A percentile compares a stretch with the other conserved stretches of the same genome.
phyloP scores from a whole-genome alignment of 1,140 invertebrate genomes.

The Heterodera schachtii region DNA sequence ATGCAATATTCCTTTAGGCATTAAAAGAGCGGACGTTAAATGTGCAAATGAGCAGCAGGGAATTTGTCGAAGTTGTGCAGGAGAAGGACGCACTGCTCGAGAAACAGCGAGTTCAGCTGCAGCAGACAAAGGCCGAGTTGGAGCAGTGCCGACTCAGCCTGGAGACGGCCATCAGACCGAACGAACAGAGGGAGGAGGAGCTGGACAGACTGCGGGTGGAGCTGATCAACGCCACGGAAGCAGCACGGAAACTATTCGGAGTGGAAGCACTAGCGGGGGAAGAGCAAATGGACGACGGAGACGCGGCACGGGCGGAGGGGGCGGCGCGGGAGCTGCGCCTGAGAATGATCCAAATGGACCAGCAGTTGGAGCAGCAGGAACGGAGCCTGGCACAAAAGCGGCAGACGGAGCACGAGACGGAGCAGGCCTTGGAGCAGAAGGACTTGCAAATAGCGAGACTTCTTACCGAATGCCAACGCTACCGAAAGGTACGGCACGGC shows the following conservation, averaged over 20 bases:
- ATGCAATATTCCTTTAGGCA: no score
- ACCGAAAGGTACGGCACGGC: slow-evolving; percentile 30
- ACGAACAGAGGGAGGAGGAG: slow-evolving; percentile 55
- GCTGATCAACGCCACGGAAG: slow-evolving; percentile 55
- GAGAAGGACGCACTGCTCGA: slow-evolving; percentile 50
- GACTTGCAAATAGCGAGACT: slow-evolving; percentile 34
- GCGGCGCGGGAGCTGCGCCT: slow-evolving; percentile 50
- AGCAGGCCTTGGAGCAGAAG: slow-evolving; percentile 28
- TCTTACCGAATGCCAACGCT: slow-evolving; percentile 30
- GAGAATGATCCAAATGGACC: slow-evolving; percentile 52
- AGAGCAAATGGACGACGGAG: not conserved
- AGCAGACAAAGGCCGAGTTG: slow-evolving; percentile 41
- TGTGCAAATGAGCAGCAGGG: slow-evolving; percentile 34
- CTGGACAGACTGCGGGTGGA: slow-evolving; percentile 55
- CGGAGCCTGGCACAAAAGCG: slow-evolving; percentile 37
- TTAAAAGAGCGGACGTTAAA: slow-evolving; percentile 14
- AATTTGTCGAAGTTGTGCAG: slow-evolving; percentile 42
- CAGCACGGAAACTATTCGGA: slow-evolving; percentile 58
- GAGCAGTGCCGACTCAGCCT: slow-evolving; percentile 44
- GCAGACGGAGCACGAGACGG: slow-evolving; percentile 29
- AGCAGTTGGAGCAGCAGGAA: slow-evolving; percentile 40
- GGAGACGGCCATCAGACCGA: slow-evolving; percentile 19
- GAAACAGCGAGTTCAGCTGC: slow-evolving; percentile 33
- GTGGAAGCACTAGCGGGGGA: slow-evolving; percentile 9
- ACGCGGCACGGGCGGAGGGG: slow-evolving; percentile 39